Conservation (phyloP, 2,113 vertebrate species). For the Cochlearius cochlearius region DNA sequence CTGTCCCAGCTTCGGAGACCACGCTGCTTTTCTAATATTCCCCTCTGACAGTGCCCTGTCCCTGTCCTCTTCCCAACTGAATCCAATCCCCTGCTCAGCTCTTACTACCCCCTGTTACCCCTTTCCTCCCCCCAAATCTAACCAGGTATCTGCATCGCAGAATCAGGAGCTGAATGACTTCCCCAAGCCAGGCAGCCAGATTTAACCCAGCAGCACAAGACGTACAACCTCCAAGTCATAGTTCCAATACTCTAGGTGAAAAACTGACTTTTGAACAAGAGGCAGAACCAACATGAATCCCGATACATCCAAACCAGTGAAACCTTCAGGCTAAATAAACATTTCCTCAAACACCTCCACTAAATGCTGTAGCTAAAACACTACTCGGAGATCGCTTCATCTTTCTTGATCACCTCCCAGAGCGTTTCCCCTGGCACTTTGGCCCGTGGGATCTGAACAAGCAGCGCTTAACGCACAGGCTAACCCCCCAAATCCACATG, state of each 20-base stretch:
- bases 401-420: background rate
- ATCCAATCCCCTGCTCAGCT: background rate
- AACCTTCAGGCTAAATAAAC: background rate
- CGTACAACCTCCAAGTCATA: background rate
- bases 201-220: background rate
- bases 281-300: background rate
- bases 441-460: background rate
- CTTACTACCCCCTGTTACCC: background rate
- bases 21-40: background rate
- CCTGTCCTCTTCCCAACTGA: background rate
- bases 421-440: background rate
- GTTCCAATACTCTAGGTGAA: background rate
- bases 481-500: too few relatives aligned
- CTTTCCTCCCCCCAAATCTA: background rate
- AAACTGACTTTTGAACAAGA: background rate
- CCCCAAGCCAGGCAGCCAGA: background rate
- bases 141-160: background rate
- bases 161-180: background rate
- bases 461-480: background rate
- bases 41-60: too few relatives aligned
- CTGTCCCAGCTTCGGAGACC: background rate
- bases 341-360: background rate
- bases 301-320: background rate
- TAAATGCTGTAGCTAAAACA: background rate
- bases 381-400: background rate